These are phyloP conservation scores for Melangyna quadrimaculata DNA, from an alignment of 2,888 invertebrate species.

Conservation along the genomic window DNA sequence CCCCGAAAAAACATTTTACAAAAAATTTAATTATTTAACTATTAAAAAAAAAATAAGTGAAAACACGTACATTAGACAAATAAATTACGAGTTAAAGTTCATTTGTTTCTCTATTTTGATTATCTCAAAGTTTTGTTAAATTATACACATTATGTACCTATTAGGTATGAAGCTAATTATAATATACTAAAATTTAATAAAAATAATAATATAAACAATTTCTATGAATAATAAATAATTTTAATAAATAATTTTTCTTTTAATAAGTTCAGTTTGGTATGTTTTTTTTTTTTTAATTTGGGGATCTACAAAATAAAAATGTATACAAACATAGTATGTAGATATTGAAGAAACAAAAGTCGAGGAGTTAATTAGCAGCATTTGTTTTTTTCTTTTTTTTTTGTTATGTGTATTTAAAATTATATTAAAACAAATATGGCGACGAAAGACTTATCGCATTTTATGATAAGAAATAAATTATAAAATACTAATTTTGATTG, in stretches of 20 bases:
- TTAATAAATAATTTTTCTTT: conserved; percentile 57
- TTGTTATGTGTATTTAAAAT: conserved; percentile 26
- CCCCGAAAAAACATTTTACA: neutral
- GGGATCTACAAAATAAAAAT: conserved; percentile 11
- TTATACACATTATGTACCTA: conserved; percentile 45
- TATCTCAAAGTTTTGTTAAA: neutral
- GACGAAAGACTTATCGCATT: conserved; percentile 26
- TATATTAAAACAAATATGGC: conserved; percentile 32
- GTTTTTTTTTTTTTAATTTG: neutral
- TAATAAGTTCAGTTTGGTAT: conserved; percentile 53
- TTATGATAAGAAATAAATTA: conserved; percentile 7
- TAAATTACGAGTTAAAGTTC: neutral
- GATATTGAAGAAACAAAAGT: neutral
- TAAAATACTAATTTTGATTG: conserved; percentile 9
- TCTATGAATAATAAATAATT: conserved; percentile 62
- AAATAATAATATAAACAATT: conserved; percentile 15
- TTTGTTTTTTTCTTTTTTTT: conserved; percentile 9
- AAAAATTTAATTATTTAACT: neutral
- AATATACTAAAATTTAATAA: conserved; percentile 13
- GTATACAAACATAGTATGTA: too few relatives aligned
- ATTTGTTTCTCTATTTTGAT: conserved; percentile 21
- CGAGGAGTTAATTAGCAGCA: conserved; percentile 34
- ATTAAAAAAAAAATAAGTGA: neutral
- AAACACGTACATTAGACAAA: neutral
- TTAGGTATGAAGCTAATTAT: conserved; percentile 22